phyloP scores from a whole-genome alignment of 1,140 invertebrate species.

The Macrocentrus cingulum region DNA sequence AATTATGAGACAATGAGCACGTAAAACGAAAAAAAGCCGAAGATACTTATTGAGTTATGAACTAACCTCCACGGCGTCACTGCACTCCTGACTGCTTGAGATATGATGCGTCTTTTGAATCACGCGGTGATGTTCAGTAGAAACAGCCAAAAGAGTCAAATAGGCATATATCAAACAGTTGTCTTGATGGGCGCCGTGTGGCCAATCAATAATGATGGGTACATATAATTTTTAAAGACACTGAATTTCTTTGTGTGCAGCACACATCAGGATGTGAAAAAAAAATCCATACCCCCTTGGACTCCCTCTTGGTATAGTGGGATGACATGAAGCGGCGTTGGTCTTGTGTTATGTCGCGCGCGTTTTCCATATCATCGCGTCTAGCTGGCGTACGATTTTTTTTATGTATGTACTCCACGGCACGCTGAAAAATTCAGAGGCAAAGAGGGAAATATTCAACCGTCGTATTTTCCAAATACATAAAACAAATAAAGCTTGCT shows the following conservation, averaged over 20 bases:
- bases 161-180: constrained; percentile 20
- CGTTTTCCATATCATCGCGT: neutral
- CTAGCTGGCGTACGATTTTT: neutral
- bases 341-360: constrained; percentile 35
- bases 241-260: constrained; percentile 7
- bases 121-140: constrained; percentile 44
- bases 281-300: constrained; percentile 59
- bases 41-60: neutral
- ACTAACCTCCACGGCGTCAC: constrained; percentile 40
- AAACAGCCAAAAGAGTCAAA: constrained; percentile 29
- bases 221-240: constrained; percentile 14
- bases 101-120: constrained; percentile 54
- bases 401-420: no score
- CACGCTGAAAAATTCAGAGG: no score
- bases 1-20: neutral
- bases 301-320: constrained; percentile 57
- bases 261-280: no score
- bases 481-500: no score
- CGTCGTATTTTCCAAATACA: no score
- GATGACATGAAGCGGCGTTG: constrained; percentile 51
- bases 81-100: constrained; percentile 52
- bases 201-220: constrained; percentile 32
- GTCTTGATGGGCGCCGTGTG: neutral
- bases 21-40: constrained; percentile 11
- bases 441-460: no score